Evolutionary conservation across 2,888 invertebrate species (phyloP).

Genomic region (Drosophila glabriapex): DNA sequence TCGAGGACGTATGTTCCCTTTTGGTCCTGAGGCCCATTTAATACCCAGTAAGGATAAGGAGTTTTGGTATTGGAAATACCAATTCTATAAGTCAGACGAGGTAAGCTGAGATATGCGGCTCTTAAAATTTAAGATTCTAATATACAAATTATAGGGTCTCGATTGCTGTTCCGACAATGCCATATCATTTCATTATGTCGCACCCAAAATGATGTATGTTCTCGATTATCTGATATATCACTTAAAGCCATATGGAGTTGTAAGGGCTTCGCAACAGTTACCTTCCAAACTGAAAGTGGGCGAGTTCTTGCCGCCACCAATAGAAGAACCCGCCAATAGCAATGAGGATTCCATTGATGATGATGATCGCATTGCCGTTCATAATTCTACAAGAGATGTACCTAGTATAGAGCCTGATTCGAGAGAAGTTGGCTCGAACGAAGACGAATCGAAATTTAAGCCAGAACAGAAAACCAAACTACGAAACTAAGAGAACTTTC

Average conservation of each 20-base stretch:
- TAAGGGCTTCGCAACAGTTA: not conserved
- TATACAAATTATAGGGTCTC: not conserved
- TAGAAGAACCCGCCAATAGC: not conserved
- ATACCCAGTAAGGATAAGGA: not conserved
- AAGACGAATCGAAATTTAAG: not conserved
- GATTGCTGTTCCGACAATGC: constrained; percentile 5
- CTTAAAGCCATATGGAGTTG: not conserved
- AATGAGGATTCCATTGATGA: not conserved
- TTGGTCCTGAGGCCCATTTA: not conserved
- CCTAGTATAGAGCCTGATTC: not conserved
- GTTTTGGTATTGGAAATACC: not conserved
- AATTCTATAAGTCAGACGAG: not conserved
- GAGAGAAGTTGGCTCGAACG: not conserved
- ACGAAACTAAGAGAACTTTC: not conserved
- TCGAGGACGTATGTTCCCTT: not conserved
- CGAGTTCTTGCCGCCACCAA: not conserved
- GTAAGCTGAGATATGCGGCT: not conserved
- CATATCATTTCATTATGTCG: not conserved
- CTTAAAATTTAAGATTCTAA: not conserved
- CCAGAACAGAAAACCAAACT: not conserved
- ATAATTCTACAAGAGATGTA: not conserved
- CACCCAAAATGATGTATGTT: not conserved
- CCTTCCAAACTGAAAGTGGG: not conserved
- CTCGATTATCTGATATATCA: not conserved
- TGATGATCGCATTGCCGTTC: not conserved